Evolutionary conservation across 1,140 invertebrate genomes (phyloP).

Genomic region (Drosophila sp.): DNA sequence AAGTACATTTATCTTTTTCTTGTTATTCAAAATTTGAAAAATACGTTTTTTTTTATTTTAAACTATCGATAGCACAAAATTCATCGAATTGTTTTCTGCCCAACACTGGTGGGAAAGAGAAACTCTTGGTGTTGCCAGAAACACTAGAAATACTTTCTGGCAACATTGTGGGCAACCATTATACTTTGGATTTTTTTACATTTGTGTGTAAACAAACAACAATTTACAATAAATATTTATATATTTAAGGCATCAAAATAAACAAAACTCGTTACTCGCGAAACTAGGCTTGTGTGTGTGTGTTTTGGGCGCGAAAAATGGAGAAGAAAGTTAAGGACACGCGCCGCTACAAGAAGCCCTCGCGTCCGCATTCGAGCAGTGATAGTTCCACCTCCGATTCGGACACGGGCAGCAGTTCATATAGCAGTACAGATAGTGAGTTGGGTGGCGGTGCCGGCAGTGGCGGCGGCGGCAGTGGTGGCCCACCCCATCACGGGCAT

Average conservation of each 20-base stretch:
- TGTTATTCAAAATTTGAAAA: neutral
- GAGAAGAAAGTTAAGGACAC: constrained; percentile 79
- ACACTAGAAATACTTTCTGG: neutral
- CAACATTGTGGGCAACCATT: neutral
- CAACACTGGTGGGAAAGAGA: neutral
- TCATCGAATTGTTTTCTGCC: neutral
- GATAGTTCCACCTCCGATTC: constrained; percentile 78
- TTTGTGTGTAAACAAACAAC: constrained; percentile 4
- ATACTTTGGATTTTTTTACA: neutral
- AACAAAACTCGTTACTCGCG: neutral
- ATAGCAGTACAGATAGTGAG: constrained; percentile 75
- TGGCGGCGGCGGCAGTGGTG: constrained; percentile 17
- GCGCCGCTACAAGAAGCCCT: constrained; percentile 75
- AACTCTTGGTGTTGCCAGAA: neutral
- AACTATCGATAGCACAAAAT: neutral
- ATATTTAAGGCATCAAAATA: neutral
- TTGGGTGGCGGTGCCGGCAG: constrained; percentile 27
- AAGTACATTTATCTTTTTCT: too few relatives aligned
- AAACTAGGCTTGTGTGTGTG: neutral
- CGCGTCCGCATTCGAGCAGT: constrained; percentile 73
- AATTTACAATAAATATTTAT: constrained; percentile 14
- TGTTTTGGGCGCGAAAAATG: constrained; percentile 40
- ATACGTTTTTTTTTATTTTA: neutral
- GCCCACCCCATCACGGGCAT: constrained; percentile 37
- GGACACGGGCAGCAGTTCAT: constrained; percentile 72